These are phyloP conservation scores for Betta splendens DNA, from an alignment of 2,797 vertebrate species.

Conservation along the genomic window DNA sequence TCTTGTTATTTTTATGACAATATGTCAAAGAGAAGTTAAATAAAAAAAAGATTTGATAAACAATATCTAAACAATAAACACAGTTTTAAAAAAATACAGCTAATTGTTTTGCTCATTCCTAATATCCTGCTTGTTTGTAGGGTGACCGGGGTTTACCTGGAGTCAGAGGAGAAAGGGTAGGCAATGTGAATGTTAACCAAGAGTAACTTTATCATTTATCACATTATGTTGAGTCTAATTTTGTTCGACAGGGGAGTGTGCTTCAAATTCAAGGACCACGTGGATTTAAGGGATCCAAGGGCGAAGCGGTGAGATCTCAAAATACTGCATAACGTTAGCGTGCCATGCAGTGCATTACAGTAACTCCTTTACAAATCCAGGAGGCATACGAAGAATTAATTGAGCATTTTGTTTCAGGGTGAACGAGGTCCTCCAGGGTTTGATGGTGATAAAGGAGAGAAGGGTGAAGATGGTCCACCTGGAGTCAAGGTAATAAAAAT, in stretches of 20 bases:
- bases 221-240: slow-evolving; percentile 1
- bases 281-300: slow-evolving; percentile 90
- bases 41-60: too few relatives aligned
- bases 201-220: not conserved
- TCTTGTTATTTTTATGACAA: too few relatives aligned
- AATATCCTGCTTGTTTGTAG: slow-evolving; percentile 63
- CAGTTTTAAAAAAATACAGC: too few relatives aligned
- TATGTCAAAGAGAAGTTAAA: too few relatives aligned
- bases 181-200: not conserved
- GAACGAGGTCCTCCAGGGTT: slow-evolving; percentile 86
- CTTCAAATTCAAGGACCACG: slow-evolving; percentile 83
- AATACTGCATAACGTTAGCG: too few relatives aligned
- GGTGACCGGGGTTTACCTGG: slow-evolving; percentile 84
- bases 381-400: not conserved
- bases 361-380: not conserved
- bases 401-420: slow-evolving; percentile 74
- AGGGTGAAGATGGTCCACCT: slow-evolving; percentile 90
- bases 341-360: too few relatives aligned
- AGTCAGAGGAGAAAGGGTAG: slow-evolving; percentile 87
- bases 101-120: too few relatives aligned
- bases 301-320: slow-evolving; percentile 83
- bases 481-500: slow-evolving; percentile 85
- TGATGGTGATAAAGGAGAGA: slow-evolving; percentile 94
- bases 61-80: too few relatives aligned
- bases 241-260: slow-evolving; percentile 80